Percentiles rank a stretch among this genome's conserved stretches.
Conservation (phyloP, 1,140 invertebrate genomes). For the Phthorimaea operculella region DNA sequence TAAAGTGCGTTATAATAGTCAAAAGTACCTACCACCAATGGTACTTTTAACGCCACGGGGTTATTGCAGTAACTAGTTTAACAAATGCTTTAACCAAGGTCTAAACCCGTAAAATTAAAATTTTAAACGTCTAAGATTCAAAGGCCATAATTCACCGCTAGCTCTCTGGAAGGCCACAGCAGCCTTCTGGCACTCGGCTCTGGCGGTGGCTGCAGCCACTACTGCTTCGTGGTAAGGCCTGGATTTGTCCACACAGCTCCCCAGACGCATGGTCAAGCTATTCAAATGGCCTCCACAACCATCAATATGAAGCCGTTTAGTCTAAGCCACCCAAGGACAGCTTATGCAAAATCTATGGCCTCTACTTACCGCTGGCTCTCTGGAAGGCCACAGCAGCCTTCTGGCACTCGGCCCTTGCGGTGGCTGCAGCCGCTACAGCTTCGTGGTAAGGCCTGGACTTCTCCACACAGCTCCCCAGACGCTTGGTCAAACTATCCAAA, state of each 20-base stretch:
- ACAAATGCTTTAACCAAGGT: no score
- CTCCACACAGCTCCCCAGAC: constrained; percentile 83
- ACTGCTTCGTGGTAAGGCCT: constrained; percentile 87
- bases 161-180: constrained; percentile 93
- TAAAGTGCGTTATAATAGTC: no score
- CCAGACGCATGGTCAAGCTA: constrained; percentile 81
- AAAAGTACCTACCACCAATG: no score
- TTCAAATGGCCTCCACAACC: no score
- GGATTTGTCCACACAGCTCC: constrained; percentile 83
- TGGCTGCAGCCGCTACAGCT: constrained; percentile 70
- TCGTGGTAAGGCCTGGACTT: constrained; percentile 90
- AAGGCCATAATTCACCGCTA: constrained; percentile 72
- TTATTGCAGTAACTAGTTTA: no score
- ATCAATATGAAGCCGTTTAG: no score
- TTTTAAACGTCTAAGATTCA: no score
- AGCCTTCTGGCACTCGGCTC: constrained; percentile 87
- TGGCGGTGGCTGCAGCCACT: constrained; percentile 72
- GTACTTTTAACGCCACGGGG: no score
- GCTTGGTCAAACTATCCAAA: no score
- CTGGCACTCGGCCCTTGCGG: constrained; percentile 85
- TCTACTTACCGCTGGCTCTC: constrained; percentile 81
- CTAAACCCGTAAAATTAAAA: no score
- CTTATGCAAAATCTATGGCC: no score
- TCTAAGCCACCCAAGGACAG: no score
- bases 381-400: constrained; percentile 92